These are phyloP conservation scores for Lottia scabra DNA, from an alignment of 2,888 invertebrate species.

Conservation along the genomic window DNA sequence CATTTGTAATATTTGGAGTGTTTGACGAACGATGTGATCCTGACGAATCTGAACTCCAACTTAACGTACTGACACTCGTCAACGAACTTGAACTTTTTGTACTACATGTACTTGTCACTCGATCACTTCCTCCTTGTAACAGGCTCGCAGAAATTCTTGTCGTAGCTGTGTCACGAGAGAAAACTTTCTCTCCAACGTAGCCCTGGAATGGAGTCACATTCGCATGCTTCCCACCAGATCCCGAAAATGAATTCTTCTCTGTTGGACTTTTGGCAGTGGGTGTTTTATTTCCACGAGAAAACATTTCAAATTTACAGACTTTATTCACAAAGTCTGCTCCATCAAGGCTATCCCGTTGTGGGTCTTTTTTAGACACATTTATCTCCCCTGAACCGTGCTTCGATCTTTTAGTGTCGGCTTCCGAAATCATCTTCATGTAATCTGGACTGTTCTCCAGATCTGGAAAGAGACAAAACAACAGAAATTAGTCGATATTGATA, in stretches of 20 bases:
- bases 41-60: constrained; percentile 42
- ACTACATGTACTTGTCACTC: constrained; percentile 45
- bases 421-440: constrained; percentile 60
- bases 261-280: constrained; percentile 41
- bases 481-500: too few species aligned
- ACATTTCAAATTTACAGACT: constrained; percentile 79
- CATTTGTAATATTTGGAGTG: constrained; percentile 17
- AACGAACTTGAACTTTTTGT: constrained; percentile 54
- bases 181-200: constrained; percentile 61
- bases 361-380: constrained; percentile 32
- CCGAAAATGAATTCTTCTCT: constrained; percentile 24
- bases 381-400: constrained; percentile 25
- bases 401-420: constrained; percentile 40
- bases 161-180: constrained; percentile 61
- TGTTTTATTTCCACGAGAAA: constrained; percentile 45
- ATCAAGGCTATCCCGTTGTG: constrained; percentile 65
- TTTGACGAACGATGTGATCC: constrained; percentile 20
- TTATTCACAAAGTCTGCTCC: constrained; percentile 78
- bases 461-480: constrained; percentile 32
- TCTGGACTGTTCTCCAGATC: constrained; percentile 58
- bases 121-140: constrained; percentile 38
- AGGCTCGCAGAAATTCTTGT: constrained; percentile 58
- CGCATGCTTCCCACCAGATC: constrained; percentile 4
- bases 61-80: constrained; percentile 55
- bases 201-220: constrained; percentile 9